Conservation (phyloP, 2,888 invertebrate species). For the Conus canariensis region DNA sequence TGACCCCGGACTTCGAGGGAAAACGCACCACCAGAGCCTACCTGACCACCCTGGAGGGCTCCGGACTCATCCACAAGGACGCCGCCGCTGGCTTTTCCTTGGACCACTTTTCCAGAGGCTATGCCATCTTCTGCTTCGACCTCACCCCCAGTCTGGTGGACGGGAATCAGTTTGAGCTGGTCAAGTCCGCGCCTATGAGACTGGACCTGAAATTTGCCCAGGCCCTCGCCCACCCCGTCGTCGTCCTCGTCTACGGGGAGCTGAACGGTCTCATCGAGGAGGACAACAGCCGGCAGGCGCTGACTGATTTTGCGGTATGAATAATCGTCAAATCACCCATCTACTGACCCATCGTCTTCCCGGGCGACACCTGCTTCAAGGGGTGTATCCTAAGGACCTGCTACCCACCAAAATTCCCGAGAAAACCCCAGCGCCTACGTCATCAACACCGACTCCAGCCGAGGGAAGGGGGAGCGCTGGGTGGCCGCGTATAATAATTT, state of each 20-base stretch:
- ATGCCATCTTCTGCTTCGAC: slow-evolving; percentile 29
- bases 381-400: not conserved
- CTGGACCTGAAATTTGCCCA: not conserved
- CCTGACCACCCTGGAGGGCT: not conserved
- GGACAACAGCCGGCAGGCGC: not conserved
- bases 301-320: not conserved
- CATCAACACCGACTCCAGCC: not conserved
- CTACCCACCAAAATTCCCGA: not conserved
- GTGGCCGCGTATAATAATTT: not conserved
- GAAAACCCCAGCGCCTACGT: not conserved
- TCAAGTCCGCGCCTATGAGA: not conserved
- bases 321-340: not conserved
- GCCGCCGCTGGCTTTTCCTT: not conserved
- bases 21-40: not conserved
- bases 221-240: not conserved
- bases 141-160: slow-evolving; percentile 14
- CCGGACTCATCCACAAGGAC: not conserved
- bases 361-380: not conserved
- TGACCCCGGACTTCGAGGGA: slow-evolving; percentile 20
- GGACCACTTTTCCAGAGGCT: not conserved
- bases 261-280: not conserved
- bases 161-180: slow-evolving; percentile 31
- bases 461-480: not conserved
- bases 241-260: not conserved
- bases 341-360: not conserved